A percentile compares a stretch with the other conserved stretches of the same genome.
Evolutionary conservation across 2,888 invertebrate species (phyloP).

Genomic region (Notodonta ziczac): DNA sequence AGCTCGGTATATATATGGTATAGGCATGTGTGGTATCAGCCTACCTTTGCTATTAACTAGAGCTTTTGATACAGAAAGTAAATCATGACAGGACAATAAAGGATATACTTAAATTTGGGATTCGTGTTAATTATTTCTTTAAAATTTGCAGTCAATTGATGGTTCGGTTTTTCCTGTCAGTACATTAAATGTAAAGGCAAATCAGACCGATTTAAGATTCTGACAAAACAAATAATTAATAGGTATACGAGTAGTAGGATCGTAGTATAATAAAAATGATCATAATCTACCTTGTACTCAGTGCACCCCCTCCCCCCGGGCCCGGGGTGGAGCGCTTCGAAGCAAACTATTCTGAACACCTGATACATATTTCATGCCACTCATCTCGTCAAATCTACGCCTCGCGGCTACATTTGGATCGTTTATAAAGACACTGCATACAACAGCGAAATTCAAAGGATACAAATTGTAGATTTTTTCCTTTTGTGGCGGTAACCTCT

Average conservation of each 20-base stretch:
- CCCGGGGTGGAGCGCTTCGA: constrained; percentile 10
- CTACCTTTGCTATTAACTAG: background rate
- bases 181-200: no score
- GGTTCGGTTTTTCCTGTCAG: no score
- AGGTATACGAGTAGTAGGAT: no score
- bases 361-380: constrained; percentile 69
- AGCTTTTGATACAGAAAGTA: background rate
- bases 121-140: no score
- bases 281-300: background rate
- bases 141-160: no score
- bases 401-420: constrained; percentile 38
- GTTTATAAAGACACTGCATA: constrained; percentile 44
- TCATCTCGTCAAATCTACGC: constrained; percentile 39
- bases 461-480: background rate
- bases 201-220: no score
- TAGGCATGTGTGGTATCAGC: background rate
- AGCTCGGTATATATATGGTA: background rate
- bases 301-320: no score
- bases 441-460: background rate
- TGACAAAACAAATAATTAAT: no score
- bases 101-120: no score
- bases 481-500: no score
- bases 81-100: background rate
- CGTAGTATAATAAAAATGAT: no score
- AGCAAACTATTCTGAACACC: constrained; percentile 59